These are phyloP conservation scores for Pollenia labialis DNA, from an alignment of 2,888 invertebrate species.

Conservation along the genomic window DNA sequence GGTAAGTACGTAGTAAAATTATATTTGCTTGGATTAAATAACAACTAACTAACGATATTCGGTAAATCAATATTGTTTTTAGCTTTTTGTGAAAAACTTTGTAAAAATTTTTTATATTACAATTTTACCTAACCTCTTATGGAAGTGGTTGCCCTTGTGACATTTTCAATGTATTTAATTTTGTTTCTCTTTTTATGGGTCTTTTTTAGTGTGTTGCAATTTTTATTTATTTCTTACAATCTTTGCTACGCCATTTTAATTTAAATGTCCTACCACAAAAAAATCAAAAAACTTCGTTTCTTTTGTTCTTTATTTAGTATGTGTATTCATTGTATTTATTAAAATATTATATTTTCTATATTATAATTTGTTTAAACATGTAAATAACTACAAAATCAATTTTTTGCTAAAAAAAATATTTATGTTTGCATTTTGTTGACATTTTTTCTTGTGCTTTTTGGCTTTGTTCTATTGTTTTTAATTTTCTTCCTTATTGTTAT, in stretches of 20 bases:
- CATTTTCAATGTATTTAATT: conserved; percentile 52
- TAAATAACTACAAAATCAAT: conserved; percentile 29
- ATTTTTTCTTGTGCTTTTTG: neutral
- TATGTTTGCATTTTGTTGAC: conserved; percentile 15
- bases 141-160: conserved; percentile 71
- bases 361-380: neutral
- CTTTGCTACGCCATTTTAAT: conserved; percentile 69
- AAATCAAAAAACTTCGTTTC: neutral
- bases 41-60: neutral
- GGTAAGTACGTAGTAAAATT: conserved; percentile 33
- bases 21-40: neutral
- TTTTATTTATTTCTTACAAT: conserved; percentile 13
- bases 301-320: conserved; percentile 4
- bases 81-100: neutral
- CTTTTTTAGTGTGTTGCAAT: conserved; percentile 35
- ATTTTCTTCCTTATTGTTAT: neutral
- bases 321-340: conserved; percentile 11
- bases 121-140: conserved; percentile 38
- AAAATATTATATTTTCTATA: neutral
- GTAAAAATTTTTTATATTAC: neutral
- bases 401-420: conserved; percentile 9
- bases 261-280: conserved; percentile 7
- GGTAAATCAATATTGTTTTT: neutral
- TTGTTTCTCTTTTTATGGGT: neutral
- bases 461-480: neutral